These are phyloP conservation scores for Drosophila asahinai DNA, from an alignment of 1,140 invertebrate genomes.

Conservation along the genomic window DNA sequence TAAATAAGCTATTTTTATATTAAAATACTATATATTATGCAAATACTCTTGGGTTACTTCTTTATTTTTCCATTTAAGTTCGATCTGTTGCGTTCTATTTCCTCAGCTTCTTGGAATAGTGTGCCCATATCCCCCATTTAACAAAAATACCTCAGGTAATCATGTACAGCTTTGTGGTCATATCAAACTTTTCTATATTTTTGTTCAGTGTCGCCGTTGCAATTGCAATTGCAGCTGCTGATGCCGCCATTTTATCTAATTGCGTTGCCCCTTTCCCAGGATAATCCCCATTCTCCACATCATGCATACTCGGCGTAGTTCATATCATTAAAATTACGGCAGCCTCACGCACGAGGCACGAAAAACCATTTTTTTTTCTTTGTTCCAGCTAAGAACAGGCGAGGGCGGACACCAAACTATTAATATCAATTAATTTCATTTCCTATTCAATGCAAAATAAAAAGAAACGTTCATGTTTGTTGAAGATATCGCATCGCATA, in stretches of 20 bases:
- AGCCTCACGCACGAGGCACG: conserved; percentile 35
- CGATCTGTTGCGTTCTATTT: background rate
- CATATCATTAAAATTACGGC: conserved; percentile 77
- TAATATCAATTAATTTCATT: background rate
- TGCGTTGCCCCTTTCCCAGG: conserved; percentile 37
- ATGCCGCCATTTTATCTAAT: conserved; percentile 79
- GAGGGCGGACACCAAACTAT: background rate
- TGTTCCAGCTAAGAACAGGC: background rate
- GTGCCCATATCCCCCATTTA: background rate
- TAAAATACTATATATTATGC: background rate
- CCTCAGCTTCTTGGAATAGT: background rate
- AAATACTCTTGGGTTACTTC: background rate
- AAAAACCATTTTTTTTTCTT: background rate
- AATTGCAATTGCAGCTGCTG: conserved; percentile 46
- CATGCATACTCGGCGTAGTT: conserved; percentile 71
- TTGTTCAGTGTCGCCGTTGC: conserved; percentile 8
- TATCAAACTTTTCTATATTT: background rate
- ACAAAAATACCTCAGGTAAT: background rate
- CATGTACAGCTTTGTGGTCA: background rate
- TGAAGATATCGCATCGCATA: background rate
- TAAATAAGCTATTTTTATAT: too few species aligned
- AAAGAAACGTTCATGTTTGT: too few species aligned
- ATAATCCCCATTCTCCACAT: conserved; percentile 20
- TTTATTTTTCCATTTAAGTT: background rate
- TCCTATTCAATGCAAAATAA: background rate